A percentile compares a stretch with the other conserved stretches of the same genome.
Evolutionary conservation across 1,140 invertebrate genomes (phyloP).

Genomic region (Thaumetopoea pityocampa): DNA sequence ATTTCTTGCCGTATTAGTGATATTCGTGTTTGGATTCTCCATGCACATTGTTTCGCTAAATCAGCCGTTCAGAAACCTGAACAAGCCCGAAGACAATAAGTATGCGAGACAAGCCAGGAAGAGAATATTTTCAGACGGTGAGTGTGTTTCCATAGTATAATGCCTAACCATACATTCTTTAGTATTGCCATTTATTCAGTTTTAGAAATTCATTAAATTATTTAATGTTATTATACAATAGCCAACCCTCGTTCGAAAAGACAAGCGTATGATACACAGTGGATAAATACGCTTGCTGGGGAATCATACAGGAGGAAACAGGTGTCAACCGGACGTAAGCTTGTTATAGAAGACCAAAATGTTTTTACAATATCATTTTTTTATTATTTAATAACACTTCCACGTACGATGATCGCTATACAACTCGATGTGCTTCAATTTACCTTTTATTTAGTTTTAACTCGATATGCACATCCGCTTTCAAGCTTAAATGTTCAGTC

Average conservation of each 20-base stretch:
- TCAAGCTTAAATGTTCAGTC: constrained; percentile 58
- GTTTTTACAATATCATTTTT: constrained; percentile 21
- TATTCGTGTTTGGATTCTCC: constrained; percentile 99
- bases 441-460: constrained; percentile 35
- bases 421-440: constrained; percentile 63
- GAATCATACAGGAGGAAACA: constrained; percentile 75
- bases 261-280: constrained; percentile 60
- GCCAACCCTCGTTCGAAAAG: constrained; percentile 63
- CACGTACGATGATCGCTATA: constrained; percentile 52
- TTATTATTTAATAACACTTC: constrained; percentile 23
- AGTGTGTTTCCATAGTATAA: constrained; percentile 41
- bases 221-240: constrained; percentile 32
- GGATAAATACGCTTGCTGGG: constrained; percentile 48
- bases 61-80: constrained; percentile 89
- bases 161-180: constrained; percentile 9
- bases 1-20: constrained; percentile 96
- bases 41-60: constrained; percentile 97
- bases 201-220: constrained; percentile 6
- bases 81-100: constrained; percentile 75
- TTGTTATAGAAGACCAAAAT: constrained; percentile 36
- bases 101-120: constrained; percentile 68
- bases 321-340: constrained; percentile 73
- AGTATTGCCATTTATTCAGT: constrained; percentile 4
- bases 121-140: constrained; percentile 86
- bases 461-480: constrained; percentile 50